Conservation (phyloP, 1,140 invertebrate genomes). For the Aphelinus atriplicis region DNA sequence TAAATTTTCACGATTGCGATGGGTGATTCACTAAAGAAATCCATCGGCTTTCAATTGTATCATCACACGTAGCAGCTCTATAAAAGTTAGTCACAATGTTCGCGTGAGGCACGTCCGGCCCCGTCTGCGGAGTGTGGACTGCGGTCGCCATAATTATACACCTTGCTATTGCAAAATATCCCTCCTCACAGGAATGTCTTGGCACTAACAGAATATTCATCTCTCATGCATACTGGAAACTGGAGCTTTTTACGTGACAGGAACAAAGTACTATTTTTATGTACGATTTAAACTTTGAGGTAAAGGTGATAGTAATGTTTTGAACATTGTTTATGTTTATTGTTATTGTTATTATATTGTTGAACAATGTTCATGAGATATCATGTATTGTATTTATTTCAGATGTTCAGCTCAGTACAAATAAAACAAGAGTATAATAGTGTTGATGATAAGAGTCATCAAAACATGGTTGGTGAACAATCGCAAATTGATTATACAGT, state of each 20-base stretch:
- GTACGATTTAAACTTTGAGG: too few relatives aligned
- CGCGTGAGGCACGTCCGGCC: neutral
- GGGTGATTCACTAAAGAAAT: slow-evolving; percentile 11
- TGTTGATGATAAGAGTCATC: slow-evolving; percentile 55
- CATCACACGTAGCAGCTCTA: slow-evolving; percentile 30
- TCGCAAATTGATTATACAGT: slow-evolving; percentile 55
- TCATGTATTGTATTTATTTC: too few relatives aligned
- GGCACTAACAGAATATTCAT: neutral
- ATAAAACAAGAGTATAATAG: slow-evolving; percentile 62
- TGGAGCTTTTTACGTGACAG: neutral
- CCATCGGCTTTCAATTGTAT: slow-evolving; percentile 11
- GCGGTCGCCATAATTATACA: slow-evolving; percentile 24
- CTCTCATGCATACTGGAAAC: slow-evolving; percentile 12
- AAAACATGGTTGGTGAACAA: slow-evolving; percentile 48
- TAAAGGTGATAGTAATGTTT: neutral
- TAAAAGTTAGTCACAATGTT: slow-evolving; percentile 19
- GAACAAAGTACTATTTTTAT: too few relatives aligned
- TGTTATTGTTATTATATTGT: slow-evolving; percentile 31
- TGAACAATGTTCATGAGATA: too few relatives aligned
- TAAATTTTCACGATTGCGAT: slow-evolving; percentile 4
- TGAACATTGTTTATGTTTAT: neutral
- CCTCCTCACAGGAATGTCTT: slow-evolving; percentile 13
- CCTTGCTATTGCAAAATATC: slow-evolving; percentile 22
- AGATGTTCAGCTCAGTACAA: slow-evolving; percentile 64
- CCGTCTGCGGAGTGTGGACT: too few relatives aligned